Evolutionary conservation across 2,113 vertebrate genomes (phyloP).

Genomic region (Pterocles orientalis): DNA sequence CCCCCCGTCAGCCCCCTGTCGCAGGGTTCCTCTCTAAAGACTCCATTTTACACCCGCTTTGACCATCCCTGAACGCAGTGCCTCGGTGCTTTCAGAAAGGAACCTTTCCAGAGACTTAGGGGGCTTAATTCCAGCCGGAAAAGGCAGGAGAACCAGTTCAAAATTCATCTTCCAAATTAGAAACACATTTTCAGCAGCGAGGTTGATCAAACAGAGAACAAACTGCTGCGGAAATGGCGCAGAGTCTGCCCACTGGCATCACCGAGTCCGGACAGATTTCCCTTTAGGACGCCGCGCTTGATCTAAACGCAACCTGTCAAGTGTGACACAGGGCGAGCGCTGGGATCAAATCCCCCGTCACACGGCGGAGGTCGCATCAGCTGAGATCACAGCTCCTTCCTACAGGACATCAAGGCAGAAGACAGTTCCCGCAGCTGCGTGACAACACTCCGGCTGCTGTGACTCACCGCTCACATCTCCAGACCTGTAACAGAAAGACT

Average conservation of each 20-base stretch:
- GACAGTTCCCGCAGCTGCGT: background rate
- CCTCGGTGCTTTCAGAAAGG: background rate
- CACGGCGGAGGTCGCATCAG: background rate
- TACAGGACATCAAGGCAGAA: background rate
- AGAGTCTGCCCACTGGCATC: background rate
- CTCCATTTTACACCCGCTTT: accelerated
- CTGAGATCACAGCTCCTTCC: background rate
- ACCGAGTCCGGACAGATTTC: background rate
- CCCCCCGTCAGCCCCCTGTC: too few species aligned
- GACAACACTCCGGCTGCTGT: accelerated
- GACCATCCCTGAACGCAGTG: accelerated
- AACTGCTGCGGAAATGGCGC: accelerated
- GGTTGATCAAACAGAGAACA: background rate
- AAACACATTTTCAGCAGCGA: background rate
- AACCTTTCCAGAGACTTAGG: background rate
- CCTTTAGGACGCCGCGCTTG: background rate
- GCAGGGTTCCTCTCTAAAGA: background rate
- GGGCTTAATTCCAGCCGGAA: background rate
- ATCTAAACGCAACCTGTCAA: background rate
- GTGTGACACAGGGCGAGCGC: background rate
- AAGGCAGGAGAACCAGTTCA: accelerated
- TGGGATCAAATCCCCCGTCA: background rate
- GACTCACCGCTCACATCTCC: background rate
- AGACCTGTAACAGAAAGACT: background rate
- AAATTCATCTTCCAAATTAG: background rate